Base-by-base conservation (phyloP, 92 coral and sea anemone genomes). In the Metridium senile region DNA sequence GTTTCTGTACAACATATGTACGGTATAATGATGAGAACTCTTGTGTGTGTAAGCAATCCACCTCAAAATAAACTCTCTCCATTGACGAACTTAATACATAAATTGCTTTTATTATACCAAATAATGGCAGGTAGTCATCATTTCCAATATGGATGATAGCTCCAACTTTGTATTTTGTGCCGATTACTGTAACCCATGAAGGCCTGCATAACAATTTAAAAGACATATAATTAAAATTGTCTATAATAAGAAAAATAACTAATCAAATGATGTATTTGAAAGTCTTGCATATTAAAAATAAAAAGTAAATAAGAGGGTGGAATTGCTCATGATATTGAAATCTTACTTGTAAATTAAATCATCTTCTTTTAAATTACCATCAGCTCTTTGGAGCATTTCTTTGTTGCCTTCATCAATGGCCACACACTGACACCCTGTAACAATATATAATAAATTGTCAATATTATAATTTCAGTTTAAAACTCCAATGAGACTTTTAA, bases 361-460 rank as follows among this genome's bases (percentile, higher is more conserved):
- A 0, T 70, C 43, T 16, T 70, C 75, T 51, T 4, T 26, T 10
- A 81, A 17, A 23, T 20, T 71, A 26, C 74, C 81, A 81, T 81
- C 86, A 64, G 58, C 86, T 52, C 75, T 43, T 74, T 82, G 71
- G 20, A 82, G 81, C 33, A 62, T 61, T 31, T 82, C 80, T 23
- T 64, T 74, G 26, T 21, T 19, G 54, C 53, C 63, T 7, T 62
- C 81, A 19, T 62, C 33, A 29, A 69, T 33, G 65, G 80, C 86
- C 20, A 74, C 64, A 63, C 81, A 74, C 66, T 82, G 77, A 56
- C 34, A 56, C 1, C 84, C 66, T 65, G n/a, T n/a, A n/a, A n/a
- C n/a, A n/a, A n/a, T n/a, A n/a, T n/a, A n/a, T n/a, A n/a, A n/a
- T n/a, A n/a, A n/a, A n/a, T n/a, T n/a, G n/a, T n/a, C n/a, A n/a